phyloP scores from a whole-genome alignment of 2,797 vertebrate genomes.

The Falco berigora region DNA sequence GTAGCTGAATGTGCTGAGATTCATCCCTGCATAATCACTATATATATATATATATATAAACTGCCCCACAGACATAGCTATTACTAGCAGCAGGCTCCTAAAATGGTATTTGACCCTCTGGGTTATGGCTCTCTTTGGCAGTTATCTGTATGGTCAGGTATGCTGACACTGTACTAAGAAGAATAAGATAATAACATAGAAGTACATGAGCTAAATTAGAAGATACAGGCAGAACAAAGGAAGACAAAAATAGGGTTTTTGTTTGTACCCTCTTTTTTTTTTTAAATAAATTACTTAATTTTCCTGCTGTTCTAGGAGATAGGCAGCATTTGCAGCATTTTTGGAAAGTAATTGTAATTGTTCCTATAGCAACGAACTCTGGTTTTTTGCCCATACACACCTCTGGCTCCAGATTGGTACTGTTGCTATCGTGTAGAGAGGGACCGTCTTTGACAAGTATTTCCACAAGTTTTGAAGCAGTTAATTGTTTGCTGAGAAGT shows the following conservation, averaged over 20 bases:
- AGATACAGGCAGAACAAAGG: background rate
- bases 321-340: background rate
- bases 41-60: background rate
- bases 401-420: conserved; percentile 80
- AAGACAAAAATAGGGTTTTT: background rate
- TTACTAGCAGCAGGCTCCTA: background rate
- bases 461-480: conserved; percentile 72
- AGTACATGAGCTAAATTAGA: background rate
- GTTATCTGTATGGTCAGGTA: background rate
- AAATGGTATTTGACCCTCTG: background rate
- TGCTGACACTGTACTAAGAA: background rate
- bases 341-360: background rate
- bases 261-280: background rate
- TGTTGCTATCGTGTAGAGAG: conserved; percentile 13
- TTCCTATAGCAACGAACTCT: background rate
- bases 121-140: background rate
- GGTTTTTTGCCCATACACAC: conserved; percentile 54
- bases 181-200: background rate
- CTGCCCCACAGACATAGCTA: background rate
- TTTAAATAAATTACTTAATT: background rate
- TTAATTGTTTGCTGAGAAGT: conserved; percentile 80
- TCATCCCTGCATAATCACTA: background rate
- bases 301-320: background rate
- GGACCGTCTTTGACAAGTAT: conserved; percentile 76
- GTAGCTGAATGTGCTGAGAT: background rate